Percentiles rank a stretch among this genome's conserved stretches.
Evolutionary conservation across 2,888 invertebrate genomes (phyloP).

Genomic region (Tuta absoluta): DNA sequence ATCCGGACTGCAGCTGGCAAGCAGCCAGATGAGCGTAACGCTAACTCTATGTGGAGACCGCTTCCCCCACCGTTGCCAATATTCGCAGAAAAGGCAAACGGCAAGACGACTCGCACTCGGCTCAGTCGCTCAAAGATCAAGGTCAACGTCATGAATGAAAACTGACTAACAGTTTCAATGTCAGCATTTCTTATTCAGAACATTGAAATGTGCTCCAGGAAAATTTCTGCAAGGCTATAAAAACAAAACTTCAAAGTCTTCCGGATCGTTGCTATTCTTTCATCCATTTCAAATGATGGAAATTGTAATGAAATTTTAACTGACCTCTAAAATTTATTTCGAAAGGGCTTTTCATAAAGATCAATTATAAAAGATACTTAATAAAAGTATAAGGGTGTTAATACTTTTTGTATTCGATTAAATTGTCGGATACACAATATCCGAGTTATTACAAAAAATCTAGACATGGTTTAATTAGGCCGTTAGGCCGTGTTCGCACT

Average conservation of each 20-base stretch:
- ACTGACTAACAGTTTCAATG: constrained; percentile 15
- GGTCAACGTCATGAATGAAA: constrained; percentile 3
- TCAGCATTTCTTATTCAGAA: neutral
- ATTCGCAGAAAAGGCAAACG: constrained; percentile 7
- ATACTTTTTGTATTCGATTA: too few species aligned
- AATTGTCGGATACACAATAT: too few species aligned
- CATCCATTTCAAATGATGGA: neutral
- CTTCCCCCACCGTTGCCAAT: neutral
- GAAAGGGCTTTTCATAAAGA: neutral
- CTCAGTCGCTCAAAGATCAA: neutral
- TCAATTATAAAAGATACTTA: neutral
- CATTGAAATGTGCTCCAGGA: neutral
- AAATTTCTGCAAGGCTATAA: constrained; percentile 6
- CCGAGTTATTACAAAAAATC: too few species aligned
- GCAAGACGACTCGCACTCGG: neutral
- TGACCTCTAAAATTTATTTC: neutral
- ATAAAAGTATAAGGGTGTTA: neutral
- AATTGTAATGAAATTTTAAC: neutral
- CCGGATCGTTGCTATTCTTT: constrained; percentile 1
- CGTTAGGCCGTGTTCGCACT: too few species aligned
- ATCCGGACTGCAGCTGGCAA: constrained; percentile 23
- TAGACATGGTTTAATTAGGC: too few species aligned
- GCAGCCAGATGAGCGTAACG: constrained; percentile 7
- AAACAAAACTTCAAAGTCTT: constrained; percentile 20
- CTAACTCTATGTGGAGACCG: constrained; percentile 15